These are phyloP conservation scores for Zelostemma sp. DNA, from an alignment of 1,140 invertebrate genomes.

Conservation along the genomic window DNA sequence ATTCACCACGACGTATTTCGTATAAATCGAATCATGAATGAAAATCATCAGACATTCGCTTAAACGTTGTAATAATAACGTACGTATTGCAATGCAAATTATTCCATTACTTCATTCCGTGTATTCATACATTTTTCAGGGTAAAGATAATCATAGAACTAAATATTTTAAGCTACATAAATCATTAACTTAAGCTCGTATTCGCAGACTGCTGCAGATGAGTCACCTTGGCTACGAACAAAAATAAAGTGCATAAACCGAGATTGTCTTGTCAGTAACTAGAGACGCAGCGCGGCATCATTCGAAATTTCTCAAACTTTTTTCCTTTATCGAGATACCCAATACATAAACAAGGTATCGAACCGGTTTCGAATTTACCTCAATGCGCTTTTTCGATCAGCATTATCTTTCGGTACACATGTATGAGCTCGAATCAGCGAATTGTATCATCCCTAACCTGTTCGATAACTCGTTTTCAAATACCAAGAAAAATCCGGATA, in stretches of 20 bases:
- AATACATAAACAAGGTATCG: constrained; percentile 18
- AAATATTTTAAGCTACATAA: constrained; percentile 36
- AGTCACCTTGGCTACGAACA: constrained; percentile 21
- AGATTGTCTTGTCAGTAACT: too few relatives aligned
- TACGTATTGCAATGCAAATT: too few relatives aligned
- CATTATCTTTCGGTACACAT: constrained; percentile 26
- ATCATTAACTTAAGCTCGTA: constrained; percentile 33
- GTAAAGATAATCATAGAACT: constrained; percentile 33
- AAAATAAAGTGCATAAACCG: constrained; percentile 5
- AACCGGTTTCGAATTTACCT: constrained; percentile 27
- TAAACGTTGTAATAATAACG: too few relatives aligned
- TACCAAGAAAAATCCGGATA: constrained; percentile 7
- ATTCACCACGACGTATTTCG: too few relatives aligned
- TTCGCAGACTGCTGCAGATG: constrained; percentile 16
- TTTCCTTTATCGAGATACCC: constrained; percentile 9
- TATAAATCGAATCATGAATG: too few relatives aligned
- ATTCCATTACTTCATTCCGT: too few relatives aligned
- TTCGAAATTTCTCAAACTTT: constrained; percentile 31
- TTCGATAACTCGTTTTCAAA: constrained; percentile 27
- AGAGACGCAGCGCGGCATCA: too few relatives aligned
- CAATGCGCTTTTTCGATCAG: constrained; percentile 22
- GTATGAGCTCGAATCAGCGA: constrained; percentile 17
- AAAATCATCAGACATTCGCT: constrained; percentile 39
- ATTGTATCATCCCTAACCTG: constrained; percentile 21
- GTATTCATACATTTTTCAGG: too few relatives aligned